These are phyloP conservation scores for Tinea trinotella DNA, from an alignment of 2,888 invertebrate species.

Conservation along the genomic window DNA sequence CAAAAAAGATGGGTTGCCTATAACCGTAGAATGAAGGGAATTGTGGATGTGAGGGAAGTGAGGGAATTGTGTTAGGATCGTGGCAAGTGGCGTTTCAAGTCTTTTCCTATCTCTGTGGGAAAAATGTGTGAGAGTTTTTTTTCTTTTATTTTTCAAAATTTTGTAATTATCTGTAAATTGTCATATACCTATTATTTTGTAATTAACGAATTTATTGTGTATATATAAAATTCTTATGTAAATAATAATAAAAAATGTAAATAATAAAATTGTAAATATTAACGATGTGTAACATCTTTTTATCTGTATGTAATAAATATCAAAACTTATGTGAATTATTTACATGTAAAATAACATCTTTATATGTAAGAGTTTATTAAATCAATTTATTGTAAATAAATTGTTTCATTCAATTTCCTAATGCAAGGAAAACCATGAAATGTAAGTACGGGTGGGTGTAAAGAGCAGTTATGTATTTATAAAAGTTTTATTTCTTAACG, in stretches of 20 bases:
- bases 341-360: constrained; percentile 30
- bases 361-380: constrained; percentile 63
- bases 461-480: no score
- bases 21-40: no score
- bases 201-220: constrained; percentile 16
- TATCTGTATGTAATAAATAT: constrained; percentile 16
- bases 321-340: constrained; percentile 11
- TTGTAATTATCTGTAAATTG: not conserved
- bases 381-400: constrained; percentile 34
- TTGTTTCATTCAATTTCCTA: not conserved
- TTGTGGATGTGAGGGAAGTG: no score
- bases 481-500: no score
- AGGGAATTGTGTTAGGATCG: no score
- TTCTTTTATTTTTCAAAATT: no score
- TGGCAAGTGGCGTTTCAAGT: no score
- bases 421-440: no score
- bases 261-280: constrained; percentile 11
- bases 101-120: no score
- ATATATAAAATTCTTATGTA: not conserved
- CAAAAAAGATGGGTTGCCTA: no score
- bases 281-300: constrained; percentile 16
- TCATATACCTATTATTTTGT: not conserved
- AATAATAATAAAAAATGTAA: constrained; percentile 9
- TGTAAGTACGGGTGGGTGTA: no score
- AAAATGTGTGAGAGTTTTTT: no score